Evolutionary conservation across 2,113 vertebrate species (phyloP).

Genomic region (Rhea americana): DNA sequence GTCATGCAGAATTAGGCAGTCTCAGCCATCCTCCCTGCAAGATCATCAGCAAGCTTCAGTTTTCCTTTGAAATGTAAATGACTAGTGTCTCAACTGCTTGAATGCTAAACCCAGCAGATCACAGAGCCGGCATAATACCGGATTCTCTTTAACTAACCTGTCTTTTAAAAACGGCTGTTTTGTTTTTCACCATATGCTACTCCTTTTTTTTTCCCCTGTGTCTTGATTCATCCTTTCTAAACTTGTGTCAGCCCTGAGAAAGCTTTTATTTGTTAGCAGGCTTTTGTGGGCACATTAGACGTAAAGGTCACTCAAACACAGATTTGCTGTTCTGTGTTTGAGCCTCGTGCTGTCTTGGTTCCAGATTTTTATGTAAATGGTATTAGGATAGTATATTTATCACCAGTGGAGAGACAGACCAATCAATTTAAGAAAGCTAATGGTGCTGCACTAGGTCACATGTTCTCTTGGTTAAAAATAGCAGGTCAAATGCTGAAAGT

Average conservation of each 20-base stretch:
- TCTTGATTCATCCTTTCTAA: constrained; percentile 49
- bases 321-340: constrained; percentile 55
- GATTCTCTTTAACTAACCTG: background rate
- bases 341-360: constrained; percentile 38
- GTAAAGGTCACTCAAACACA: constrained; percentile 48
- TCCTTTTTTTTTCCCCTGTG: background rate
- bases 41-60: background rate
- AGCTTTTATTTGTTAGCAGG: constrained; percentile 18
- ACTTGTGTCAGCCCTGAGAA: constrained; percentile 49
- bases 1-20: background rate
- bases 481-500: constrained; percentile 1
- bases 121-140: background rate
- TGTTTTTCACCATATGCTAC: background rate
- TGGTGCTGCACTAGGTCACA: constrained; percentile 35
- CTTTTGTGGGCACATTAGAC: constrained; percentile 27
- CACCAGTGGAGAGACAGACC: constrained; percentile 38
- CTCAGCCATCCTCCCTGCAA: background rate
- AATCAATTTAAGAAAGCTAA: constrained; percentile 34
- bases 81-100: background rate
- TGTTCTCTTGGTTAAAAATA: constrained; percentile 38
- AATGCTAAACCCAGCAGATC: constrained; percentile 11
- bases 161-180: background rate
- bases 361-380: constrained; percentile 64
- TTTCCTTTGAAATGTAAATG: constrained; percentile 55
- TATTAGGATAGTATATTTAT: constrained; percentile 58